Evolutionary conservation across 2,888 invertebrate species (phyloP), one percentile per base, ranked within the genome.

Genomic region (Lasius platythorax): DNA sequence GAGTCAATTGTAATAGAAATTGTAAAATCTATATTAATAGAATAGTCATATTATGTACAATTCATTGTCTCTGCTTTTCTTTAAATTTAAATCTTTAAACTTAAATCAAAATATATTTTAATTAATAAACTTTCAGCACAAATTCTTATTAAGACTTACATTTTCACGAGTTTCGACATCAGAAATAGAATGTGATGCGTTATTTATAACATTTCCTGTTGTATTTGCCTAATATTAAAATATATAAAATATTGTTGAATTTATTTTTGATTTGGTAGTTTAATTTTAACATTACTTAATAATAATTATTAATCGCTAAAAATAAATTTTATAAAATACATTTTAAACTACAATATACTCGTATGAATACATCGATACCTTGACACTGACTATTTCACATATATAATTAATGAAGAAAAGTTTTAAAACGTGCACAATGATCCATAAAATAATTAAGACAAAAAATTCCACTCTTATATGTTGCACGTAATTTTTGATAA

Each of bases 161-260:
- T 15, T 56, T 72, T 72, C 37, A 56, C 15, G 6, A 0, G 37
- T 56, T 40, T 37, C 56, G 0, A 15, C 2, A 15, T 73, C 37
- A 8, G n/a, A 56, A 3, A n/a, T 73, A 11, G 56, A 56, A 72
- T 18, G 28, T 15, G 15, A 56, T 58, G 58, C 1, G 28, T 15
- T 73, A 15, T 37, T 56, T 2, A n/a, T n/a, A 58, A 58, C 23
- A 15, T 2, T 37, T 58, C 18, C 37, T 15, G 72, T 73, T 37
- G 56, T 33, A 23, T 40, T 58, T 11, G 72, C 72, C 56, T 73
- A 11, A n/a, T 50, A 68, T 28, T 64, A 15, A 53, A 53, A 9
- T 37, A 30, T n/a, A 8, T 4, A 37, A 37, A 37, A 37, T 37
- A 37, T 6, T 37, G 37, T 37, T 37, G 5, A 46, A 46, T 46